Percentiles rank a stretch among this genome's conserved stretches.
phyloP scores from a whole-genome alignment of 1,140 invertebrate genomes.

The Zaprionus ghesquierei region DNA sequence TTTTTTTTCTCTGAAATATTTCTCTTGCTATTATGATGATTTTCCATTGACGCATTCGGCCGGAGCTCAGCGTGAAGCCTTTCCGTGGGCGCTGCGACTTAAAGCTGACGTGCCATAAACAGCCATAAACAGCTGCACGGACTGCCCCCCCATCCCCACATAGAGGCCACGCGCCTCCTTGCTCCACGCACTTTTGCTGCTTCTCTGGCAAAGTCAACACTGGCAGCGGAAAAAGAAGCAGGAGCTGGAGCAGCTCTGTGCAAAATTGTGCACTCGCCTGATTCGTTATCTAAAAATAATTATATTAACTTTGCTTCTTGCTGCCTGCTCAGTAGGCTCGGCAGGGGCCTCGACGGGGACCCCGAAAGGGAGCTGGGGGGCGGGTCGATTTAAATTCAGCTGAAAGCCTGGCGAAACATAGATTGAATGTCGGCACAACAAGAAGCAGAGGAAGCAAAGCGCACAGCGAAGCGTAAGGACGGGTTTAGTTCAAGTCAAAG shows the following conservation, averaged over 20 bases:
- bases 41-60: slow-evolving; percentile 15
- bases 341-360: neutral
- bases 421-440: neutral
- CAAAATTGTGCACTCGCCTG: slow-evolving; percentile 75
- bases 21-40: neutral
- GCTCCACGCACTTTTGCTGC: slow-evolving; percentile 39
- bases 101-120: slow-evolving; percentile 8
- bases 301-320: slow-evolving; percentile 79
- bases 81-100: slow-evolving; percentile 36
- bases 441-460: no score
- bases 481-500: slow-evolving; percentile 16
- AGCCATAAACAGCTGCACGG: slow-evolving; percentile 19
- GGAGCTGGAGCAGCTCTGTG: slow-evolving; percentile 8
- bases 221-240: neutral
- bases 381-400: slow-evolving; percentile 20
- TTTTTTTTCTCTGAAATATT: neutral
- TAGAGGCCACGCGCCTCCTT: neutral
- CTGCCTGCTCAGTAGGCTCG: slow-evolving; percentile 18
- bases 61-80: slow-evolving; percentile 46
- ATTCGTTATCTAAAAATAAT: slow-evolving; percentile 79
- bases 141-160: neutral
- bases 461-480: slow-evolving; percentile 18
- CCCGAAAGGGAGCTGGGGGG: neutral
- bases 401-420: neutral
- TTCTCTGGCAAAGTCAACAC: slow-evolving; percentile 23